Percentiles rank a stretch among this genome's conserved stretches.
Evolutionary conservation across 2,888 invertebrate species (phyloP).

Genomic region (Bimastos eiseni): DNA sequence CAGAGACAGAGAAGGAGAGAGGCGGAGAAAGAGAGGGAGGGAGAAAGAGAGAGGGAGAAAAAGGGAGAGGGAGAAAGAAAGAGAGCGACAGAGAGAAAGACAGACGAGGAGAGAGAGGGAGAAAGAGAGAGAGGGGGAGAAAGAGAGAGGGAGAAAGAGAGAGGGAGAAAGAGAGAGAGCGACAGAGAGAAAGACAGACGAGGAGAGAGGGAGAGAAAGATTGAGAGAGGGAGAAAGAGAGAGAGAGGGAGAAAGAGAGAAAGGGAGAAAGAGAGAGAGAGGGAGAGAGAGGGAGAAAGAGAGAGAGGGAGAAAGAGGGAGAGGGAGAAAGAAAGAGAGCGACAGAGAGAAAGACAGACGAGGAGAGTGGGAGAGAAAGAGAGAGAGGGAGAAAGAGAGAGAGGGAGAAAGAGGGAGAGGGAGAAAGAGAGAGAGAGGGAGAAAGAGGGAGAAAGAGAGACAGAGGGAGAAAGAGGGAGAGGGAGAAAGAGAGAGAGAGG

Average conservation of each 20-base stretch:
- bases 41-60: background rate
- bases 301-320: conserved; percentile 25
- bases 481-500: background rate
- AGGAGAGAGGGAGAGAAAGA: background rate
- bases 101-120: background rate
- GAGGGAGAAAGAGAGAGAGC: background rate
- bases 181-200: background rate
- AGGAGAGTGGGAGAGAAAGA: too few species aligned
- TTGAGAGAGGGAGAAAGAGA: background rate
- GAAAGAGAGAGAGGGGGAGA: background rate
- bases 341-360: conserved; percentile 15
- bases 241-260: background rate
- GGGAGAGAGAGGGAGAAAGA: background rate
- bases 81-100: background rate
- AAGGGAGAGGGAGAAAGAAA: background rate
- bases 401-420: conserved; percentile 17
- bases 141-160: background rate
- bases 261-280: conserved; percentile 25
- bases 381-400: too few species aligned
- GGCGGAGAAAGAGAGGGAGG: background rate
- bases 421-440: background rate
- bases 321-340: background rate
- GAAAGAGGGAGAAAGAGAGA: background rate
- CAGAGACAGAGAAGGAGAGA: background rate
- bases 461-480: background rate